Base-by-base conservation (phyloP, 2,797 vertebrate species). In the Hydrocynus forskahlii region DNA sequence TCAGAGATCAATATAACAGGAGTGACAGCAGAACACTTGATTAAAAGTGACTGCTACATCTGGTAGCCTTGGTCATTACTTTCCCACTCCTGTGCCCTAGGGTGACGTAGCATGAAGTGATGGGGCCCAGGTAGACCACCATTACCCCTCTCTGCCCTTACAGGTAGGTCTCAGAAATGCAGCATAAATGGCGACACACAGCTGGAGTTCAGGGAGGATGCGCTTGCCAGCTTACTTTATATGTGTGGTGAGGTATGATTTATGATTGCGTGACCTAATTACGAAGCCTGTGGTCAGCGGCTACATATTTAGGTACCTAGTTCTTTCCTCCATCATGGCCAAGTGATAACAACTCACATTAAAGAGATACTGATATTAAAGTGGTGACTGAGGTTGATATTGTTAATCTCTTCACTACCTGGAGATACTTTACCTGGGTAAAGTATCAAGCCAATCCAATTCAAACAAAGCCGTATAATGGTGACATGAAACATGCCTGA, bases 21-120 rank as follows among this genome's bases (percentile, higher is more conserved):
- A 91, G 88, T 94, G 93, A 95, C 93, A 93, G 90, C 88, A 76
- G 78, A 92, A 89, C 88, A 91, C 92, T 93, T 93, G 93, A 96
- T 95, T 95, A 94, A 94, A 95, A 94, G 92, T 94, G 93, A 95
- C 93, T 89, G 92, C 91, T 94, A 94, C 94, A 94, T 95, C 93
- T 94, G 92, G 92, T 92, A 93, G 91, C 88, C 88, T 84, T 67
- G 84, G 91, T 93, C 93, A 94, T 94, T 95, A 94, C 92, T 92
- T 93, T 94, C 92, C 90, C 92, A 93, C 91, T 89, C 86, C 68
- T 83, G 86, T 89, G 94, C 92, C 90, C 92, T 45, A 88, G 82
- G 92, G 94, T 91, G 92, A 91, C 90, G 89, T 90, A 92, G 91
- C 91, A 93, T 89, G 87, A 94, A 94, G 94, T 92, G 92, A 94